Evolutionary conservation across 2,888 invertebrate species (phyloP), one percentile per base, ranked within the genome.

Genomic region (Drosophila limbata): DNA sequence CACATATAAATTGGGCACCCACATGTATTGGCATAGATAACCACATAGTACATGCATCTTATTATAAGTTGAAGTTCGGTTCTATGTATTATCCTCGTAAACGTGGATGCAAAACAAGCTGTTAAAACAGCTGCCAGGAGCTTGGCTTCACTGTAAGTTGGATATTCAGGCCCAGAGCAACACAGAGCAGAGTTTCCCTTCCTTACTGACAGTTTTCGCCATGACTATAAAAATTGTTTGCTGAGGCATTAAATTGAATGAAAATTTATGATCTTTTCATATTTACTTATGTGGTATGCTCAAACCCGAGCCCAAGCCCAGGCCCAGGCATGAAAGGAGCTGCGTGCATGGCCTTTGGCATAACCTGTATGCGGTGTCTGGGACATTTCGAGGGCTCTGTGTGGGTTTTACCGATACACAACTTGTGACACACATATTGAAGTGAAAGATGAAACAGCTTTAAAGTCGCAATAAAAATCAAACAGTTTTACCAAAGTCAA

Each of bases 211-310:
- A 84, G 83, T 83, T 87, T 73, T 65, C 65, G 65, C 77, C 71
- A 69, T 68, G 74, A 74, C 81, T 86, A 90, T 84, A 88, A 88
- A 91, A 90, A 92, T 90, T 92, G 91, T 91, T 90, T 90, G 90
- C 91, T 91, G 89, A 90, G 90, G 91, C 91, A 92, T 92, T 92
- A 92, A 92, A 92, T 92, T 92, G 92, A 92, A 92, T 91, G 90
- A 87, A 91, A 92, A 92, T 92, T 91, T 92, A 92, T 91, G 90
- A 89, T 89, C 88, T 86, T 88, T 90, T 89, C 87, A 91, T 91
- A 90, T 90, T 90, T 90, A 81, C 86, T 87, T 86, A 84, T 80
- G 81, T 72, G 83, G 64, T 56, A 52, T 47, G 45, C 48, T n/a
- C 10, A 19, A 51, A 13, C 60, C 42, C 15, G 51, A 42, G n/a